Evolutionary conservation across 1,140 invertebrate species (phyloP).

Genomic region (Drosophila biarmipes): DNA sequence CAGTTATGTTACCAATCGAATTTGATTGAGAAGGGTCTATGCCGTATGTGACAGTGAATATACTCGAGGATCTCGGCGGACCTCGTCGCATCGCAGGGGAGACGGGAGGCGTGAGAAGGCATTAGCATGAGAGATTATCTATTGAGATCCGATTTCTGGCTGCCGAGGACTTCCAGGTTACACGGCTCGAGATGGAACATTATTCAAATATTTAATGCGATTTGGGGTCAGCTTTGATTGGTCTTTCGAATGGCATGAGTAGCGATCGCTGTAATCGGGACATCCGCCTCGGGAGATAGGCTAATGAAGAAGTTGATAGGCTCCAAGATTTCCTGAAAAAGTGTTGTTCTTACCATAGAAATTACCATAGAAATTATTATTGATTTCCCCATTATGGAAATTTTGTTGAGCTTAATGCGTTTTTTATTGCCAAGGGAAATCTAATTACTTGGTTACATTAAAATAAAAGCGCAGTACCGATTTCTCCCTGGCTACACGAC

Average conservation of each 20-base stretch:
- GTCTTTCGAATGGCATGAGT: slow-evolving; percentile 30
- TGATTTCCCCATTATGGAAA: background rate
- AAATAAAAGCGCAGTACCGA: background rate
- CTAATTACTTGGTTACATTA: background rate
- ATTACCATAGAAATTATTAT: background rate
- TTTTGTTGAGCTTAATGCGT: background rate
- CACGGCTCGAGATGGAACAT: slow-evolving; percentile 18
- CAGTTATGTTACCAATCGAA: slow-evolving; percentile 59
- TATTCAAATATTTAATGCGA: slow-evolving; percentile 37
- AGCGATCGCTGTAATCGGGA: slow-evolving; percentile 14
- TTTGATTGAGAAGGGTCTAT: slow-evolving; percentile 76
- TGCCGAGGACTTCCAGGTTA: slow-evolving; percentile 33
- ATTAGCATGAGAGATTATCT: slow-evolving; percentile 50
- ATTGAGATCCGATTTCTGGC: slow-evolving; percentile 34
- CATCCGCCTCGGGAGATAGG: slow-evolving; percentile 19
- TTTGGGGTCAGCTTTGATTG: slow-evolving; percentile 36
- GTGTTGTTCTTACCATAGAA: background rate
- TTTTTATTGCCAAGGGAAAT: background rate
- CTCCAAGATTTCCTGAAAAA: background rate
- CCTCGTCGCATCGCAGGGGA: slow-evolving; percentile 14
- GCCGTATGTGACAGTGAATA: slow-evolving; percentile 65
- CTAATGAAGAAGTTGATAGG: slow-evolving; percentile 1
- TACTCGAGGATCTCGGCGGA: slow-evolving; percentile 25
- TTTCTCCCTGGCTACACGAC: background rate
- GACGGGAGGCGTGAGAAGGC: slow-evolving; percentile 52